A percentile compares a stretch with the other conserved stretches of the same genome.
phyloP scores from a whole-genome alignment of 2,113 vertebrate genomes.

The Osmerus eperlanus region DNA sequence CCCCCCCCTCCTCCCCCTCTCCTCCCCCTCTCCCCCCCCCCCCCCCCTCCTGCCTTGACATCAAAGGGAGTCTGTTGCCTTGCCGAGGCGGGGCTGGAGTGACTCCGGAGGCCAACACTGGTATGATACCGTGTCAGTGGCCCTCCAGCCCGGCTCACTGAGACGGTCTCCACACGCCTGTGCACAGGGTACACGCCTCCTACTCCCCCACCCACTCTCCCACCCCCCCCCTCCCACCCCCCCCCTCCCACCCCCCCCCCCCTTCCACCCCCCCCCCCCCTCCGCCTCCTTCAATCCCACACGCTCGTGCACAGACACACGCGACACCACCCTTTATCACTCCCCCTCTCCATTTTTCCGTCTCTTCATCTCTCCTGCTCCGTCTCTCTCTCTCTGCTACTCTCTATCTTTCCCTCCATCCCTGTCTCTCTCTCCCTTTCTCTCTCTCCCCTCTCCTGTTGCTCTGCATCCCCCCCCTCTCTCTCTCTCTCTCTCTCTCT shows the following conservation, averaged over 20 bases:
- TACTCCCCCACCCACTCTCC: too few relatives aligned
- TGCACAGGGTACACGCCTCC: too few relatives aligned
- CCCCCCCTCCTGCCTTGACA: conserved; percentile 32
- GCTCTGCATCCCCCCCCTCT: too few relatives aligned
- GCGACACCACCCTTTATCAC: conserved; percentile 26
- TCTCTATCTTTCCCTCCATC: too few relatives aligned
- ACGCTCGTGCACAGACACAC: conserved; percentile 24
- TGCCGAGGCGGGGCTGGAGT: conserved; percentile 37
- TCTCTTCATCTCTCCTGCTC: too few relatives aligned
- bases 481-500: too few relatives aligned
- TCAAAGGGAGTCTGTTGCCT: conserved; percentile 63
- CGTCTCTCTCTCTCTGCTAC: conserved; percentile 10
- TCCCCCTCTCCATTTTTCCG: too few relatives aligned
- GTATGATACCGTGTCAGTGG: conserved; percentile 45
- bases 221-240: too few relatives aligned
- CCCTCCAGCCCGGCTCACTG: background rate
- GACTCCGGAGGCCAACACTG: conserved; percentile 26
- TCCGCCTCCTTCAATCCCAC: too few relatives aligned
- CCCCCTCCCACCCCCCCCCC: background rate
- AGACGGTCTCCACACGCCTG: background rate
- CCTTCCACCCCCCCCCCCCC: background rate
- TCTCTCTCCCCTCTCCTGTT: too few relatives aligned
- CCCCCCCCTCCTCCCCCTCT: conserved; percentile 27
- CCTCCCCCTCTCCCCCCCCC: background rate
- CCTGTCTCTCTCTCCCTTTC: too few relatives aligned